Percentiles rank a stretch among this genome's conserved stretches.
These are phyloP conservation scores for Axea sp. DNA, from an alignment of 2,888 invertebrate species.

Conservation along the genomic window DNA sequence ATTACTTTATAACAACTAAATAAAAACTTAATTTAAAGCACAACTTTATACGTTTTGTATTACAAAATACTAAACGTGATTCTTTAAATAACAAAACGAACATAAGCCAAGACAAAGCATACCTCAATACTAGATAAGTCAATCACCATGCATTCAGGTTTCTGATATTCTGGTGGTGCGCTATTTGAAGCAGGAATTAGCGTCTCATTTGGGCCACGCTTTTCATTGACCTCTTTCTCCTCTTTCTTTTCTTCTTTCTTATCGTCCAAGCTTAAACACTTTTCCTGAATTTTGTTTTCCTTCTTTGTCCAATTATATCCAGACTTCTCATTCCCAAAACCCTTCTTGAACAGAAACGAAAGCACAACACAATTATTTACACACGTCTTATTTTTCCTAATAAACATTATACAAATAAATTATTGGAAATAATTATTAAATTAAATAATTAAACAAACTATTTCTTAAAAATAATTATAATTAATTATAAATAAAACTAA, in stretches of 20 bases:
- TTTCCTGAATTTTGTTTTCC: conserved; percentile 77
- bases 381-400: no score
- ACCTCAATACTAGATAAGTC: conserved; percentile 79
- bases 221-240: conserved; percentile 72
- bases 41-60: no score
- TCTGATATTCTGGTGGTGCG: conserved; percentile 75
- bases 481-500: no score
- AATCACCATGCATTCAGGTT: conserved; percentile 79
- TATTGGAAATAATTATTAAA: no score
- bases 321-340: conserved; percentile 74
- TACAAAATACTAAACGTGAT: no score
- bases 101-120: no score
- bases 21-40: no score
- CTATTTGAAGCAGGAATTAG: conserved; percentile 74
- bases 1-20: no score
- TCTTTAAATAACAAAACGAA: no score
- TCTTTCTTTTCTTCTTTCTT: conserved; percentile 69
- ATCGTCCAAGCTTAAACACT: conserved; percentile 74
- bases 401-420: no score
- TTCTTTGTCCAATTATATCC: conserved; percentile 76
- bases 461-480: no score
- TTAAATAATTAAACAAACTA: no score
- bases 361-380: conserved; percentile 6
- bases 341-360: conserved; percentile 69
- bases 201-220: conserved; percentile 77